These are phyloP conservation scores for Notolepis coatsorum DNA, from an alignment of 2,797 vertebrate species.

Conservation along the genomic window DNA sequence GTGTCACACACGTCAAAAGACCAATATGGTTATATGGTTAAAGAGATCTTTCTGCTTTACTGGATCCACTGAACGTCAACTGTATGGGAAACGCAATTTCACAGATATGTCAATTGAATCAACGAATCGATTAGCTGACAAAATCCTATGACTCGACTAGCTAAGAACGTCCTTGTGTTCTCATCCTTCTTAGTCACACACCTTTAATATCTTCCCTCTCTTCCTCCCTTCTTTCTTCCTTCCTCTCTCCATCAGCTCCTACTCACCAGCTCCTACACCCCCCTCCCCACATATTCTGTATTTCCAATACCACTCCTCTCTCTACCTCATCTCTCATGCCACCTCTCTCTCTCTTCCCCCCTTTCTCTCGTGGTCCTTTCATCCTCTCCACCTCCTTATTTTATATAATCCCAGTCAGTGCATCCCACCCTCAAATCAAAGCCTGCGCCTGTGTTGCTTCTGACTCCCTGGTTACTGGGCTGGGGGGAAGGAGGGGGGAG, in stretches of 20 bases:
- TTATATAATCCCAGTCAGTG: conserved; percentile 64
- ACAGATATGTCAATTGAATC: too few species aligned
- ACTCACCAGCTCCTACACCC: background rate
- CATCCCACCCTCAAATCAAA: conserved; percentile 74
- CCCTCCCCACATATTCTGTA: conserved; percentile 15
- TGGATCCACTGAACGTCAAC: too few species aligned
- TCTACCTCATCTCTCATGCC: background rate
- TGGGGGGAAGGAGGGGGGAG: too few species aligned
- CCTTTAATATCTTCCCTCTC: conserved; percentile 2
- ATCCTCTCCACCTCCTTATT: conserved; percentile 56
- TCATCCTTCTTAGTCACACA: background rate
- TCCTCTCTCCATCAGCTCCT: conserved; percentile 10
- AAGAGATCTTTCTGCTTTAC: too few species aligned
- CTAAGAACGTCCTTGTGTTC: too few species aligned
- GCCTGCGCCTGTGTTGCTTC: conserved; percentile 62
- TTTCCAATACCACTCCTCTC: conserved; percentile 28
- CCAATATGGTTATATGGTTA: too few species aligned
- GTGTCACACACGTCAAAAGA: too few species aligned
- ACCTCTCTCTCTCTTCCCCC: conserved; percentile 12
- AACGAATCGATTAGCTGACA: too few species aligned
- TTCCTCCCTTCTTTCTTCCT: background rate
- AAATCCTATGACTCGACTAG: too few species aligned
- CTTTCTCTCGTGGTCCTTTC: conserved; percentile 48
- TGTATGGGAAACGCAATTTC: too few species aligned
- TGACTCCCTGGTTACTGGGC: conserved; percentile 47